Percentiles rank a stretch among this genome's conserved stretches.
These are phyloP conservation scores for Otis tarda DNA, from an alignment of 2,113 vertebrate species.

Conservation along the genomic window DNA sequence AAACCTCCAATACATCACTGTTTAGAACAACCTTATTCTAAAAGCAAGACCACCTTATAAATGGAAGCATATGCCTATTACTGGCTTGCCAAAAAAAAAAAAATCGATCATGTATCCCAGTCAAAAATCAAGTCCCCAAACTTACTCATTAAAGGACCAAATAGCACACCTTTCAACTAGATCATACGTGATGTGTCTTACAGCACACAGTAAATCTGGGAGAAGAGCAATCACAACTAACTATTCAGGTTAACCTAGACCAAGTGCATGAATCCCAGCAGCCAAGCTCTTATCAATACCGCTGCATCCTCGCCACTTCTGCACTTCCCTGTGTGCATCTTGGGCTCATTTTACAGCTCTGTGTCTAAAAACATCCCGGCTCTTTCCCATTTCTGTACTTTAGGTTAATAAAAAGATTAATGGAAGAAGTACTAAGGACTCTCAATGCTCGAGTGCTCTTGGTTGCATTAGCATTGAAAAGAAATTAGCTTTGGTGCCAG, in stretches of 20 bases:
- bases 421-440: background rate
- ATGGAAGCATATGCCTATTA: background rate
- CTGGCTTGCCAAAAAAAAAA: background rate
- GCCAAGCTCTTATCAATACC: background rate
- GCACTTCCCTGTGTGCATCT: background rate
- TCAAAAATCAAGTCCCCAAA: background rate
- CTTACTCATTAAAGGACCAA: background rate
- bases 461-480: background rate
- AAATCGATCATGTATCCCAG: background rate
- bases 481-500: background rate
- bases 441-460: background rate
- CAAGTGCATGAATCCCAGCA: background rate
- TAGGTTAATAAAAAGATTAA: background rate
- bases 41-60: background rate
- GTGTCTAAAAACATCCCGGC: background rate
- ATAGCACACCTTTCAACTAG: background rate
- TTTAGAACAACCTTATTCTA: background rate
- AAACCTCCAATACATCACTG: background rate
- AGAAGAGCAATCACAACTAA: background rate
- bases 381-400: background rate
- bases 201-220: background rate
- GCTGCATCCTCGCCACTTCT: background rate
- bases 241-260: background rate
- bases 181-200: background rate
- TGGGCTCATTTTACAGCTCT: background rate